These are phyloP conservation scores for Eidolon helvum DNA, from an alignment of 2,113 vertebrate species.

Conservation along the genomic window DNA sequence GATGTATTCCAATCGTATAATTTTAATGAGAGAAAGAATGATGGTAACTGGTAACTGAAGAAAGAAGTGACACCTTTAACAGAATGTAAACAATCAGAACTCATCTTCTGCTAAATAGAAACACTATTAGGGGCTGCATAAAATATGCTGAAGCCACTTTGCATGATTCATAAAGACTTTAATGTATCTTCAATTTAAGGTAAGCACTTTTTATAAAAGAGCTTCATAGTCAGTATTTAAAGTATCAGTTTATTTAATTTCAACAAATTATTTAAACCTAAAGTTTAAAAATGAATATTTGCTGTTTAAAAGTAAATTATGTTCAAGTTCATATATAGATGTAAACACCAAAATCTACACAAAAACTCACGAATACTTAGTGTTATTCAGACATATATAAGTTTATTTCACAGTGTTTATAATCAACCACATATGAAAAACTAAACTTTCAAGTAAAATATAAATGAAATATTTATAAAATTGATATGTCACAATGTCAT, in stretches of 20 bases:
- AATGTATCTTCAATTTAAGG: background rate
- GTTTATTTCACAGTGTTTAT: background rate
- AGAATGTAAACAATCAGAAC: background rate
- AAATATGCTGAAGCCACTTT: background rate
- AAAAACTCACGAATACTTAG: background rate
- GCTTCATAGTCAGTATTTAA: background rate
- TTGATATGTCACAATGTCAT: background rate
- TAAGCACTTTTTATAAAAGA: background rate
- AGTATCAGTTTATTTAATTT: background rate
- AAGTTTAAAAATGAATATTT: background rate
- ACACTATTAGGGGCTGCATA: background rate
- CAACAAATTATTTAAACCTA: background rate
- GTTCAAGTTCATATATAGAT: background rate
- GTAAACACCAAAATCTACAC: background rate
- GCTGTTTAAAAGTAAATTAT: background rate
- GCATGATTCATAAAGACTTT: background rate
- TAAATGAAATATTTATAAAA: background rate
- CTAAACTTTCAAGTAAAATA: background rate
- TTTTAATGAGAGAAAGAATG: background rate
- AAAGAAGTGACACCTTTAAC: background rate
- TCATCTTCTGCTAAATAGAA: background rate
- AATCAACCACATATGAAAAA: background rate
- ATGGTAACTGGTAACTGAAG: background rate
- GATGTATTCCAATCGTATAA: background rate
- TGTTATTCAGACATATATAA: background rate